Conservation (phyloP, 2,113 vertebrate genomes). For the Heteronetta atricapilla region DNA sequence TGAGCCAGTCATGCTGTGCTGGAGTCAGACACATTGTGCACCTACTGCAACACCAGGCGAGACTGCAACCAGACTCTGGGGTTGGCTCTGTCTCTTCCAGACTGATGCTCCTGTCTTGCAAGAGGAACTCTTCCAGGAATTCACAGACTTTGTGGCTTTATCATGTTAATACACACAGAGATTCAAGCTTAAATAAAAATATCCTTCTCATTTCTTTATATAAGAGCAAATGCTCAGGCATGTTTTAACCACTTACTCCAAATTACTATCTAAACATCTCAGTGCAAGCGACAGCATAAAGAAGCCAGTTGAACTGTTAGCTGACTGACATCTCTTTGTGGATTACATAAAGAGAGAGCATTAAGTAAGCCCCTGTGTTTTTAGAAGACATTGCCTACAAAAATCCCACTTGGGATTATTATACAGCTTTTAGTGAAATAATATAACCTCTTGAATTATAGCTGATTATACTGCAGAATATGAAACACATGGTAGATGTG, state of each 20-base stretch:
- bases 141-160: not conserved
- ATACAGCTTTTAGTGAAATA: not conserved
- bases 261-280: not conserved
- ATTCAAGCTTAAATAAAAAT: not conserved
- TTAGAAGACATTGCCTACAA: not conserved
- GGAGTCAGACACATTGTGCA: not conserved
- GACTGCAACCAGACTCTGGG: not conserved
- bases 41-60: not conserved
- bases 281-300: not conserved
- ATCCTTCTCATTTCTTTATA: not conserved
- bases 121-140: not conserved
- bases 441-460: not conserved
- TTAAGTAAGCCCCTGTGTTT: not conserved
- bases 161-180: no score
- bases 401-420: not conserved
- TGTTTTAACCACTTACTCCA: not conserved
- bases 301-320: not conserved
- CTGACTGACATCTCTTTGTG: not conserved
- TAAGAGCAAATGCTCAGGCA: not conserved
- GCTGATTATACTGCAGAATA: not conserved
- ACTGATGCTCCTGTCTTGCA: not conserved
- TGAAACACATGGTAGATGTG: accelerated
- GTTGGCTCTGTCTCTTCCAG: not conserved
- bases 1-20: not conserved
- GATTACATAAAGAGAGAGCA: not conserved